phyloP scores from a whole-genome alignment of 2,797 vertebrate genomes.

The Myotis myotis region DNA sequence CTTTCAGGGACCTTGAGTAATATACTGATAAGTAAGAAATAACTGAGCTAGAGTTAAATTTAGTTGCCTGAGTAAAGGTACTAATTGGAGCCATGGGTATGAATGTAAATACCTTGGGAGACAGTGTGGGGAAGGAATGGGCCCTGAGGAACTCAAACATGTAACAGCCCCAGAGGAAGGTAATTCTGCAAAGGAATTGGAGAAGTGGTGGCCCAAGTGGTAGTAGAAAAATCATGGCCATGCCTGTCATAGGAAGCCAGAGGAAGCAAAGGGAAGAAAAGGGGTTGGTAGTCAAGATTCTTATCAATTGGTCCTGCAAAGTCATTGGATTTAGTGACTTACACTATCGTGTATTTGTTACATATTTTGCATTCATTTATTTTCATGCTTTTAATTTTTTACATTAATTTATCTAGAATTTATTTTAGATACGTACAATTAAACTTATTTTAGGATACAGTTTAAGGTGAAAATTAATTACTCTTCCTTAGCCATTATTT shows the following conservation, averaged over 20 bases:
- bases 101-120: background rate
- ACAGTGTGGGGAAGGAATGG: background rate
- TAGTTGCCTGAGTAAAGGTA: background rate
- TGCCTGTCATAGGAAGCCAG: background rate
- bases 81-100: background rate
- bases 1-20: background rate
- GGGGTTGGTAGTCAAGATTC: background rate
- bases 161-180: background rate
- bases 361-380: background rate
- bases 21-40: background rate
- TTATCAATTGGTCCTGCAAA: background rate
- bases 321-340: background rate
- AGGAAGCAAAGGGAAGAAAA: background rate
- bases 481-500: background rate
- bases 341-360: background rate
- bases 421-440: background rate
- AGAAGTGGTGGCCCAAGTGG: background rate
- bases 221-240: background rate
- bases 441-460: conserved; percentile 13
- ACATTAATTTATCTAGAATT: conserved; percentile 34
- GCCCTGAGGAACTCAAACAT: background rate
- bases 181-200: background rate
- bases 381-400: conserved; percentile 16
- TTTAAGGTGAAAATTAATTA: conserved; percentile 6
- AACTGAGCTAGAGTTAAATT: conserved; percentile 7